Evolutionary conservation across 2,797 vertebrate species (phyloP).

Genomic region (Presbytis comata): DNA sequence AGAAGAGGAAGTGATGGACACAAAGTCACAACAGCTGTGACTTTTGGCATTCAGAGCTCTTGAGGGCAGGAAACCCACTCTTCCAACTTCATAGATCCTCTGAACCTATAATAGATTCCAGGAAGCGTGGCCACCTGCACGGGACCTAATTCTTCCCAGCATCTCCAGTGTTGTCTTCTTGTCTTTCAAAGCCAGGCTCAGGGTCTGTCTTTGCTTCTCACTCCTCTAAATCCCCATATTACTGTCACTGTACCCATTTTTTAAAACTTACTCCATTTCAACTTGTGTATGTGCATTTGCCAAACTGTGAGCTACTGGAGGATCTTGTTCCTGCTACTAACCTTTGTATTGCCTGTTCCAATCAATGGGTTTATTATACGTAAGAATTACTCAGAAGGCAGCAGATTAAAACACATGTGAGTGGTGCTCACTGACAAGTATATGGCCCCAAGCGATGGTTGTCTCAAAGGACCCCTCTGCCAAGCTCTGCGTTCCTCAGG

Average conservation of each 20-base stretch:
- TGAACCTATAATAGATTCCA: neutral
- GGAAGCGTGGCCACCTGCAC: no score
- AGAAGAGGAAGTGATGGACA: neutral
- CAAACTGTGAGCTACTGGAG: neutral
- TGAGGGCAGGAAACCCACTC: neutral
- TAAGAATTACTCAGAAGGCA: neutral
- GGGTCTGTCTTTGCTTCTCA: no score
- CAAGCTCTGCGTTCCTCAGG: neutral
- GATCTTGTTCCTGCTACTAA: neutral
- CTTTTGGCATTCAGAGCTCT: no score
- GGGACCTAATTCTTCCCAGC: no score
- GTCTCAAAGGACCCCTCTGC: accelerated
- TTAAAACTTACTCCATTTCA: neutral
- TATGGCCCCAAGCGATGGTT: accelerated
- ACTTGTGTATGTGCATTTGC: accelerated
- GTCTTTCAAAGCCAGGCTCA: neutral
- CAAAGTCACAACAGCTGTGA: neutral
- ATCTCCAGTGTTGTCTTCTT: neutral
- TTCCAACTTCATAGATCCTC: neutral
- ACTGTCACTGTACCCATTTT: neutral
- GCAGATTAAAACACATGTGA: neutral
- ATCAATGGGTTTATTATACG: neutral
- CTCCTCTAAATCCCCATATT: neutral
- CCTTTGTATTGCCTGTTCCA: accelerated
- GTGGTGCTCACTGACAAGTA: accelerated